Evolutionary conservation across 2,113 vertebrate species (phyloP), one percentile per base, ranked within the genome.

Genomic region (Strix uralensis): DNA sequence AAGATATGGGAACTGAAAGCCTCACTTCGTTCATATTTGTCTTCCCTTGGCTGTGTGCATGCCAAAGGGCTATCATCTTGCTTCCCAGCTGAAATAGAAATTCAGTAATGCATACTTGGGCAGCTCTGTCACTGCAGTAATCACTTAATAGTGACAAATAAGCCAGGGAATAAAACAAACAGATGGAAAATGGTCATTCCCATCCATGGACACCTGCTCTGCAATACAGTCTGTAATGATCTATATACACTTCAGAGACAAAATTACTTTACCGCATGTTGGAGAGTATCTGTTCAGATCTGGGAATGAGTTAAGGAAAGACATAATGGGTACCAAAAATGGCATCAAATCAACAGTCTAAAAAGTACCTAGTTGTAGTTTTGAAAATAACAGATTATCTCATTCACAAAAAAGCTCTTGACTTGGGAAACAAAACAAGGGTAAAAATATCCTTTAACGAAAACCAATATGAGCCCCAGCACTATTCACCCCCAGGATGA

Each of bases 41-140:
- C 90, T 94, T 92, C 54, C 74, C 63, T 69, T 57, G 69, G 66
- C 82, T 89, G 63, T 25, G 29, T 34, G 63, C 91, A 80, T 96
- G 93, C 97, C 97, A 96, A 63, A 90, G 38, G 63, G 82, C 81
- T 94, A 96, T 93, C 95, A 77, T 94, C 92, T 97, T 88, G 67
- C 90, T 91, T 89, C n/a, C 38, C 42, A 65, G 93, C 94, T 88
- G 90, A 98, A 98, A 98, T 92, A 98, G 97, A 97, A 97, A 97
- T 95, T 88, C 86, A 95, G 89, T 92, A 96, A 94, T 95, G 94
- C 96, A 97, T 97, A 92, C 85, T 96, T 97, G 95, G 87, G 85
- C 71, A 92, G 77, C 72, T 98, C 97, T 97, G 96, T 98, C 97
- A 97, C 74, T 46, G 63, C 95, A 90, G 92, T 86, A 89, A 97